Conservation (phyloP, 1,140 invertebrate species). For the Meteorus sp. region DNA sequence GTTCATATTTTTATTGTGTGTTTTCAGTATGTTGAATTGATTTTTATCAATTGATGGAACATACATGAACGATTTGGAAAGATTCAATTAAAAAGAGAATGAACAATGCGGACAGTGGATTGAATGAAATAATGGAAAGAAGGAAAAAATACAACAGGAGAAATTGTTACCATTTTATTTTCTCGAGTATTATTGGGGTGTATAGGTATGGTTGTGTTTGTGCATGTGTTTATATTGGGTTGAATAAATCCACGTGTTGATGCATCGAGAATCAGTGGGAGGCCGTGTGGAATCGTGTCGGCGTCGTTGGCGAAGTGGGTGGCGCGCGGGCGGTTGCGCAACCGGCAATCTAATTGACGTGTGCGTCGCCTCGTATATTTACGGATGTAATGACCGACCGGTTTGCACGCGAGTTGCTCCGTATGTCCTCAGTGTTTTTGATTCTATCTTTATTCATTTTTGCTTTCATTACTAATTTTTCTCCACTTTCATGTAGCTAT, state of each 20-base stretch:
- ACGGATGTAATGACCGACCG: conserved; percentile 39
- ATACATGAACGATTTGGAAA: conserved; percentile 17
- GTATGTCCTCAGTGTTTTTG: conserved; percentile 14
- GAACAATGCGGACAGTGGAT: conserved; percentile 13
- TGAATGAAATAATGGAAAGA: conserved; percentile 1
- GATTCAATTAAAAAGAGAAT: conserved; percentile 1
- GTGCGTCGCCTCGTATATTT: conserved; percentile 40
- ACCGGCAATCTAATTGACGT: conserved; percentile 44
- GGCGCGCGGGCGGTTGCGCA: conserved; percentile 39
- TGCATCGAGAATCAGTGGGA: conserved; percentile 14
- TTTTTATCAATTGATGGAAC: conserved; percentile 1
- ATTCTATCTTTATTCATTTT: conserved; percentile 9
- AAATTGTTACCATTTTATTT: no score
- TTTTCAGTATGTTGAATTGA: neutral
- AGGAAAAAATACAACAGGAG: neutral
- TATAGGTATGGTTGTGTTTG: no score
- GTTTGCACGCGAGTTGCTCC: conserved; percentile 35
- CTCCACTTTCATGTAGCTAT: conserved; percentile 1
- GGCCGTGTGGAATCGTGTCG: conserved; percentile 28
- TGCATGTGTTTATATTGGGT: no score
- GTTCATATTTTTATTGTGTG: no score
- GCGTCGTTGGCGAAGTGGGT: conserved; percentile 41
- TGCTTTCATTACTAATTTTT: neutral
- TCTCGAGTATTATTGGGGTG: no score
- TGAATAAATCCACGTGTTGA: conserved; percentile 23